These are phyloP conservation scores for Pogonomyrmex californicus DNA, from an alignment of 1,140 invertebrate species.

Conservation along the genomic window DNA sequence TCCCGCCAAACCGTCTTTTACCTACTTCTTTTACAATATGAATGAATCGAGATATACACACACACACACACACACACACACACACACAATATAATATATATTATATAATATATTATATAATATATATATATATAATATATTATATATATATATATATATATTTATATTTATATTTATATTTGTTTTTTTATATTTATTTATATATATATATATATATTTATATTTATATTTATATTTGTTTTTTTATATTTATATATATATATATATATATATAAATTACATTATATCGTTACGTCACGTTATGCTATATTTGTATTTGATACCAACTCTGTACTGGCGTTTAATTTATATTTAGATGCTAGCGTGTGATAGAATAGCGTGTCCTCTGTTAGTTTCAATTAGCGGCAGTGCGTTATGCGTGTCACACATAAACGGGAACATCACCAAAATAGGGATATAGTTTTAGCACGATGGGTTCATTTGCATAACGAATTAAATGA, in stretches of 20 bases:
- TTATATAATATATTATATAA: too few relatives aligned
- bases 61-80: too few relatives aligned
- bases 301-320: slow-evolving; percentile 20
- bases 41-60: slow-evolving; percentile 17
- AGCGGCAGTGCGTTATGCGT: slow-evolving; percentile 1
- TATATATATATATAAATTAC: slow-evolving; percentile 22
- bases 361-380: slow-evolving; percentile 21
- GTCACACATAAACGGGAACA: slow-evolving; percentile 1
- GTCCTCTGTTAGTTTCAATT: slow-evolving; percentile 46
- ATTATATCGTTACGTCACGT: slow-evolving; percentile 31
- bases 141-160: too few relatives aligned
- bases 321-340: slow-evolving; percentile 2
- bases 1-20: not conserved
- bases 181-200: too few relatives aligned
- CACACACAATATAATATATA: too few relatives aligned
- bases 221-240: too few relatives aligned
- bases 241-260: too few relatives aligned
- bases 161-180: too few relatives aligned
- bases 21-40: not conserved
- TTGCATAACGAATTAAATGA: slow-evolving; percentile 43
- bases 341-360: slow-evolving; percentile 55
- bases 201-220: too few relatives aligned
- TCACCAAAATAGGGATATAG: slow-evolving; percentile 24
- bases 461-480: slow-evolving; percentile 27
- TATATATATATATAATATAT: too few relatives aligned